Evolutionary conservation across 1,140 invertebrate species (phyloP).

Genomic region (Limonius californicus): DNA sequence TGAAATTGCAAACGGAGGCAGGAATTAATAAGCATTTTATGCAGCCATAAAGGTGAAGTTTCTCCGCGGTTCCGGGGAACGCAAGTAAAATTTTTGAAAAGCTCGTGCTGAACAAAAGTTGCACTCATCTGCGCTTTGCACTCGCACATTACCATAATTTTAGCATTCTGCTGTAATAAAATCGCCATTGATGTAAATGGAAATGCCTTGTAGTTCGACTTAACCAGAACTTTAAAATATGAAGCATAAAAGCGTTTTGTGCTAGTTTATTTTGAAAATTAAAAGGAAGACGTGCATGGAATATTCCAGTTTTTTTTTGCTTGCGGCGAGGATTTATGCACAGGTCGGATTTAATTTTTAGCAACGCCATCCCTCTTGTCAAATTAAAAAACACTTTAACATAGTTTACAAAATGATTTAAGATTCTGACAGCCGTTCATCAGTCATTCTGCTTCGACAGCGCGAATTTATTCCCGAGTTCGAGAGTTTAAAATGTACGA

Average conservation of each 20-base stretch:
- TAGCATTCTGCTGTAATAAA: constrained; percentile 7
- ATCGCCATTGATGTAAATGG: constrained; percentile 12
- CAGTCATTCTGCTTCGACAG: background rate
- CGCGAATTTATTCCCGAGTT: background rate
- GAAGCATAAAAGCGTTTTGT: constrained; percentile 14
- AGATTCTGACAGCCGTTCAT: background rate
- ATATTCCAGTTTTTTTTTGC: background rate
- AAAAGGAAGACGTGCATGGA: background rate
- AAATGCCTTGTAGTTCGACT: constrained; percentile 8
- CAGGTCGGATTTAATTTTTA: constrained; percentile 1
- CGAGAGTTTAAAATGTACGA: background rate
- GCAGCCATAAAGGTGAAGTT: background rate
- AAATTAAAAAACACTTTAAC: constrained; percentile 1
- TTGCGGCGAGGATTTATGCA: background rate
- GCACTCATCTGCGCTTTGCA: background rate
- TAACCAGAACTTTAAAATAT: constrained; percentile 12
- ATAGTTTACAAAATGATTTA: constrained; percentile 1
- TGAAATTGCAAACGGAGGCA: background rate
- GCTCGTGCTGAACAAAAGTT: background rate
- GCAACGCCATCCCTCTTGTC: background rate
- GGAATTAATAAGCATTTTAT: background rate
- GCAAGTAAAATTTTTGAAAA: background rate
- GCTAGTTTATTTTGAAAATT: constrained; percentile 12
- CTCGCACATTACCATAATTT: constrained; percentile 9
- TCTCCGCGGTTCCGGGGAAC: background rate